Evolutionary conservation across 2,113 vertebrate species (phyloP).

Genomic region (Mystacornis crossleyi): DNA sequence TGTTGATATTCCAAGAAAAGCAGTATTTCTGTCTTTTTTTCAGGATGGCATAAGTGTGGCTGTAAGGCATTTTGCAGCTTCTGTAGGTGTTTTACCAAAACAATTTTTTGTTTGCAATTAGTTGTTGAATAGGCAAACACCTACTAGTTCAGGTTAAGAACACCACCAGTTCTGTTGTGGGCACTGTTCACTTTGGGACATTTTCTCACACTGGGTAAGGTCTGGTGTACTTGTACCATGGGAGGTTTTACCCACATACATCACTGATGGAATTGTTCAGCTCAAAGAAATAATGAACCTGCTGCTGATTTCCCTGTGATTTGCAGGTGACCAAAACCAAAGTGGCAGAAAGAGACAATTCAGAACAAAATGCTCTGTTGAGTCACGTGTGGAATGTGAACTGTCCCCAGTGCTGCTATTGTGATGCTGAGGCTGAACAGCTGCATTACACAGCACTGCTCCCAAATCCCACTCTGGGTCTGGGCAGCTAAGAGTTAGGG

Average conservation of each 20-base stretch:
- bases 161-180: not conserved
- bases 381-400: not conserved
- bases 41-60: not conserved
- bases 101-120: not conserved
- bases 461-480: not conserved
- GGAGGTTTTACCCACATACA: not conserved
- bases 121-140: not conserved
- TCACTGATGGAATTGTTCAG: not conserved
- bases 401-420: not conserved
- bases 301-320: not conserved
- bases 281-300: not conserved
- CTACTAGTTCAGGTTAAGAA: not conserved
- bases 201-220: not conserved
- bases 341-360: not conserved
- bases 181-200: not conserved
- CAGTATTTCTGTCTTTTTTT: not conserved
- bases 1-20: not conserved
- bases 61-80: not conserved
- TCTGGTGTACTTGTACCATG: not conserved
- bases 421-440: not conserved
- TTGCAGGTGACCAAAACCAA: not conserved
- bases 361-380: not conserved
- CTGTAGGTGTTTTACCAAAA: not conserved
- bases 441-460: not conserved
- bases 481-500: not conserved